Conservation (phyloP, 2,113 vertebrate species). For the Notarius quadriscutis region DNA sequence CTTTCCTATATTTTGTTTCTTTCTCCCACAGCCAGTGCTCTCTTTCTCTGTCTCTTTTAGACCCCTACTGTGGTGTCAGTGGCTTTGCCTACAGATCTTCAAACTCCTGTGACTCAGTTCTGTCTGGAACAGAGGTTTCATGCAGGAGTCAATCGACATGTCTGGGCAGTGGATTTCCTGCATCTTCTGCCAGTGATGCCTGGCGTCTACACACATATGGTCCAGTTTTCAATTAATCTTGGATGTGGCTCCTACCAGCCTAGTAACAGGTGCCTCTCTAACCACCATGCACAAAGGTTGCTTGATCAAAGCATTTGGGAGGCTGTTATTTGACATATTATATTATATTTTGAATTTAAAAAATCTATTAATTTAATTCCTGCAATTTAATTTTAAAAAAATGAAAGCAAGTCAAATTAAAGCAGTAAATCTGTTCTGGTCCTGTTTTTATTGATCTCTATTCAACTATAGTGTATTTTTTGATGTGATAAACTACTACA, state of each 20-base stretch:
- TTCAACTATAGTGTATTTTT: neutral
- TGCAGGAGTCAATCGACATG: constrained; percentile 81
- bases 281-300: neutral
- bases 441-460: neutral
- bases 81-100: constrained; percentile 85
- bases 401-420: neutral
- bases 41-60: constrained; percentile 63
- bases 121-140: constrained; percentile 91
- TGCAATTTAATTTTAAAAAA: neutral
- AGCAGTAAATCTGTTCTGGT: neutral
- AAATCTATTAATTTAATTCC: neutral
- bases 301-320: neutral
- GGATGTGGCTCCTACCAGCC: constrained; percentile 95
- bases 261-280: constrained; percentile 85
- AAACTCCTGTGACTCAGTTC: constrained; percentile 88
- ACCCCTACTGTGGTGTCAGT: constrained; percentile 87
- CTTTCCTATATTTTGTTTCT: neutral
- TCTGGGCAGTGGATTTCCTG: constrained; percentile 95
- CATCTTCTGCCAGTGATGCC: constrained; percentile 89
- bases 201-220: constrained; percentile 85
- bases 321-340: neutral
- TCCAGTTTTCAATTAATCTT: constrained; percentile 96
- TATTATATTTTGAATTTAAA: neutral
- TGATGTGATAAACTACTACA: neutral
- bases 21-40: neutral